Evolutionary conservation across 2,113 vertebrate genomes (phyloP).

Genomic region (Pachyramphus minor): DNA sequence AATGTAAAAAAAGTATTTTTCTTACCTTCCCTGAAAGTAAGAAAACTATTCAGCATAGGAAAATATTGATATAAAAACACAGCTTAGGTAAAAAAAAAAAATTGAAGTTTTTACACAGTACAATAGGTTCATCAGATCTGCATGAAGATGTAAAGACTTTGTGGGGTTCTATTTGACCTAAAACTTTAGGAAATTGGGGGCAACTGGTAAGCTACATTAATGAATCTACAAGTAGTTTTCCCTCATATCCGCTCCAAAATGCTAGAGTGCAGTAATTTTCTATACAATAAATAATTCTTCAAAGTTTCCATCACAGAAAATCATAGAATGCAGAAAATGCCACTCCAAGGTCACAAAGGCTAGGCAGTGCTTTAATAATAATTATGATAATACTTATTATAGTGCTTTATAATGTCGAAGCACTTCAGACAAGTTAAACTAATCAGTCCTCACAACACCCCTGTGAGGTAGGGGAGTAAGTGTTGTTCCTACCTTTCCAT

Average conservation of each 20-base stretch:
- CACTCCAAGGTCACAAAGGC: constrained; percentile 64
- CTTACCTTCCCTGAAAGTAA: constrained; percentile 99
- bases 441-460: neutral
- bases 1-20: constrained; percentile 96
- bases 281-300: constrained; percentile 78
- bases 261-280: constrained; percentile 69
- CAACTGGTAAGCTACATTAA: constrained; percentile 45
- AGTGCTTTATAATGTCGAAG: constrained; percentile 50
- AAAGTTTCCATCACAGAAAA: constrained; percentile 52
- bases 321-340: constrained; percentile 51
- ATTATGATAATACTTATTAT: constrained; percentile 62
- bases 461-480: constrained; percentile 36
- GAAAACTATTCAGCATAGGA: constrained; percentile 94
- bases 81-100: constrained; percentile 78
- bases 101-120: constrained; percentile 87
- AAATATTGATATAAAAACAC: constrained; percentile 97
- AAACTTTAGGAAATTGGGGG: constrained; percentile 20
- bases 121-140: constrained; percentile 82
- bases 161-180: constrained; percentile 78
- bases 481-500: constrained; percentile 18
- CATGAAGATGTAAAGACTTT: constrained; percentile 71
- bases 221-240: constrained; percentile 61
- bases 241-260: constrained; percentile 58
- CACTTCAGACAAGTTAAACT: constrained; percentile 46
- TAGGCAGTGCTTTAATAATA: constrained; percentile 78